Base-by-base conservation (phyloP, 2,888 invertebrate species). In the Nomada goodeniana region DNA sequence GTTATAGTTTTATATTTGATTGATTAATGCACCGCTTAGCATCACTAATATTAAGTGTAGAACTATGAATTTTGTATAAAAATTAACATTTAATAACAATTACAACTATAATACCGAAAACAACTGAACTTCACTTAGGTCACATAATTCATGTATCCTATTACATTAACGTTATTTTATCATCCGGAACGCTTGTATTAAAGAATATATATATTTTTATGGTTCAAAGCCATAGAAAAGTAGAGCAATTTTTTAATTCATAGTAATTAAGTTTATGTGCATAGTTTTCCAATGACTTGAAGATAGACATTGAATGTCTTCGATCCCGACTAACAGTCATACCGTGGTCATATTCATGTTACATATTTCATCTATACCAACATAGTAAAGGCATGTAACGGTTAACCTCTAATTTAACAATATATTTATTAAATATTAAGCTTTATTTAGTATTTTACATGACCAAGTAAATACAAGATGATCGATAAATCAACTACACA, bases 371-470 rank as follows among this genome's bases (percentile, higher is more conserved):
- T 55, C n/a, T 20, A 55, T 55, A 26, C 15, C 36, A 36, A 36
- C 36, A 36, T 36, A 36, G 7, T 36, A 36, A 36, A 36, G 36
- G 36, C 36, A 36, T 36, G 36, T 7, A 7, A 36, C 36, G 36
- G 36, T 36, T 78, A 77, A 65, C 60, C 70, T 80, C 23, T 0
- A 10, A 55, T 47, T 11, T 36, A 42, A 42, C 15, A n/a, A 60
- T 18, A 23, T 9, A 10, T 60, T 18, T 60, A 26, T 53, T 18
- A 60, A 11, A 52, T 18, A 1, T 18, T 20, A 26, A 57, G 55
- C 20, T 50, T 20, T 29, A 59, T 44, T 57, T 50, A 20, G 26
- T 42, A 15, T 47, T 26, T 7, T 18, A 20, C 20, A 10, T 47
- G 2, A 23, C 20, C 20, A 11, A 29, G 1, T 13, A 61, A 68